These are phyloP conservation scores for Campaea margaritaria DNA, from an alignment of 2,888 invertebrate species.

Conservation along the genomic window DNA sequence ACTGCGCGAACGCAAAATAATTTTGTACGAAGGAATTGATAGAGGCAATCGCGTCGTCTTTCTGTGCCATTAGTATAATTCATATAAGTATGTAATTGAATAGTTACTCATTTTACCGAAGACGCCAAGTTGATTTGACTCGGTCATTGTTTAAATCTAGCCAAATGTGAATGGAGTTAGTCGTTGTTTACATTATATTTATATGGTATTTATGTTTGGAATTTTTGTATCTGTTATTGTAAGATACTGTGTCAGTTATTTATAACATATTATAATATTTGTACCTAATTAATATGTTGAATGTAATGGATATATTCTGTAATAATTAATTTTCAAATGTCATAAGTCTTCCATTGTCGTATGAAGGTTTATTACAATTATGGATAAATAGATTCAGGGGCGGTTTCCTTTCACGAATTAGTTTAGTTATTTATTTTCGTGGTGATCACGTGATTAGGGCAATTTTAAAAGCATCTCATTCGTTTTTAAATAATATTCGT, in stretches of 20 bases:
- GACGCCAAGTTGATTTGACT: constrained; percentile 12
- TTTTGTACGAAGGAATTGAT: constrained; percentile 33
- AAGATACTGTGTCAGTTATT: background rate
- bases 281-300: background rate
- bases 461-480: constrained; percentile 43
- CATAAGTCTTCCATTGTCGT: constrained; percentile 73
- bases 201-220: constrained; percentile 26
- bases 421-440: constrained; percentile 64
- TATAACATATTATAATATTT: background rate
- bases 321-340: constrained; percentile 39
- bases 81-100: constrained; percentile 11
- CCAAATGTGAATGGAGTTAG: constrained; percentile 5
- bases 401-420: constrained; percentile 47
- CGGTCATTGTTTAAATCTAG: constrained; percentile 6
- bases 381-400: constrained; percentile 31
- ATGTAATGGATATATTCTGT: constrained; percentile 7
- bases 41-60: constrained; percentile 9
- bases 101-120: constrained; percentile 11
- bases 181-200: constrained; percentile 21
- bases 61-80: constrained; percentile 3
- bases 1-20: constrained; percentile 18
- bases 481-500: constrained; percentile 38
- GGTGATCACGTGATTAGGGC: constrained; percentile 42
- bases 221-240: constrained; percentile 9
- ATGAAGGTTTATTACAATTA: constrained; percentile 47